Base-by-base conservation (phyloP, 64 coral and sea anemone species). In the Pocillopora damicornis region DNA sequence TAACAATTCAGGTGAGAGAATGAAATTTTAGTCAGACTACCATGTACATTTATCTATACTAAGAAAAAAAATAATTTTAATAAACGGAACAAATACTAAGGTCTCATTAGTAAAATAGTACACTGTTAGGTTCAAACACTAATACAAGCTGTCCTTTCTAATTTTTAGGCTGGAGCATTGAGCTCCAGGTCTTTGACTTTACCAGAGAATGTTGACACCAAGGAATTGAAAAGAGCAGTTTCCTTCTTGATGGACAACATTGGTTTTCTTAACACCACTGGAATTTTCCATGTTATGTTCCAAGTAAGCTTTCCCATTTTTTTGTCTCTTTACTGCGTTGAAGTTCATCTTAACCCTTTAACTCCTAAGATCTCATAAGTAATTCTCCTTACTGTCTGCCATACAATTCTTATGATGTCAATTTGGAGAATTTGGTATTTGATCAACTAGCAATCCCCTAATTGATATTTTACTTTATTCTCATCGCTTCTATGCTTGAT, bases 241-340 rank as follows among this genome's bases (percentile, higher is more conserved):
- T 99, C 97, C 9, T 99, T 95, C 65, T 61, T 95, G 8, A 94
- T 94, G 82, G 97, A 99, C 71, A 99, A 94, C 69, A 85, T 88
- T 82, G 59, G 91, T 78, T 79, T 99, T 36, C 73, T 99, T 11
- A 99, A 94, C 64, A 95, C 81, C 22, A 88, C 78, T 63, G 90
- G 88, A 14, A 22, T 95, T 63, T 94, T 94, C 25, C 89, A 95
- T 87, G 86, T 90, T 5, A 90, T 99, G 64, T 76, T 80, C 25
- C 92, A 99, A 88, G 97, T 95, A 76, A n/a, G 71, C 83, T 13
- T 14, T 10, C 57, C 12, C 7, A 26, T 23, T 82, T 36, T 25
- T 62, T 25, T 15, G 30, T 61, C 35, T 77, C 17, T 17, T 88
- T 74, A 42, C 15, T 75, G 4, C 62, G 1, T 14, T n/a, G 4